Evolutionary conservation across 2,888 invertebrate species (phyloP).

Genomic region (Nephrotoma guestfalica): DNA sequence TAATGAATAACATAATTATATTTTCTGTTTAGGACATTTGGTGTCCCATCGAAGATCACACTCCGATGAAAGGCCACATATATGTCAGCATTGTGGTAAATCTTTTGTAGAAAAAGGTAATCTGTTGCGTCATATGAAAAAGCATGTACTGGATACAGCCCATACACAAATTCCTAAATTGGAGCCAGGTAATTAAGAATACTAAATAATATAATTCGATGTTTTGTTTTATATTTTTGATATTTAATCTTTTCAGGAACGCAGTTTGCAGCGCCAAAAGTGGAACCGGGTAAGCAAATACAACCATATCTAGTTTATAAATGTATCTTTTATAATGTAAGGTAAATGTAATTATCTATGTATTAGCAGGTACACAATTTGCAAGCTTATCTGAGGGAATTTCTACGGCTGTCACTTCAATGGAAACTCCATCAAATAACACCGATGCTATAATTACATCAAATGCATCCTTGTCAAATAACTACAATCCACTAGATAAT

Average conservation of each 20-base stretch:
- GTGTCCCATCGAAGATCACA: constrained; percentile 72
- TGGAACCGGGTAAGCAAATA: background rate
- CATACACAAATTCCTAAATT: background rate
- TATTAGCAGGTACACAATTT: background rate
- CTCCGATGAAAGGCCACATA: constrained; percentile 41
- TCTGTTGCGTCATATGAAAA: constrained; percentile 56
- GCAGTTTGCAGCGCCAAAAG: background rate
- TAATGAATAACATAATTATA: background rate
- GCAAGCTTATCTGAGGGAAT: background rate
- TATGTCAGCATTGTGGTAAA: constrained; percentile 58
- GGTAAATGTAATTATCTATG: background rate
- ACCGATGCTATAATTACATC: background rate
- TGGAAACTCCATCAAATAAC: background rate
- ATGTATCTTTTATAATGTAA: too few relatives aligned
- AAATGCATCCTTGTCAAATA: background rate
- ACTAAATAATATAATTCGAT: background rate
- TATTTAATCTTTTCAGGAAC: background rate
- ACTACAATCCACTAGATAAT: background rate
- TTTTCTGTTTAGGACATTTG: constrained; percentile 41
- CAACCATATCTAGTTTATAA: background rate
- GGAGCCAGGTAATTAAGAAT: background rate
- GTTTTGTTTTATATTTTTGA: background rate
- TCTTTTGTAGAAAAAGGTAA: constrained; percentile 71
- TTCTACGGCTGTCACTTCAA: background rate
- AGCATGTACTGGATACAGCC: background rate